A percentile compares a stretch with the other conserved stretches of the same genome.
phyloP scores from a whole-genome alignment of 2,888 invertebrate species.

The Brachypalpus laphriformis region DNA sequence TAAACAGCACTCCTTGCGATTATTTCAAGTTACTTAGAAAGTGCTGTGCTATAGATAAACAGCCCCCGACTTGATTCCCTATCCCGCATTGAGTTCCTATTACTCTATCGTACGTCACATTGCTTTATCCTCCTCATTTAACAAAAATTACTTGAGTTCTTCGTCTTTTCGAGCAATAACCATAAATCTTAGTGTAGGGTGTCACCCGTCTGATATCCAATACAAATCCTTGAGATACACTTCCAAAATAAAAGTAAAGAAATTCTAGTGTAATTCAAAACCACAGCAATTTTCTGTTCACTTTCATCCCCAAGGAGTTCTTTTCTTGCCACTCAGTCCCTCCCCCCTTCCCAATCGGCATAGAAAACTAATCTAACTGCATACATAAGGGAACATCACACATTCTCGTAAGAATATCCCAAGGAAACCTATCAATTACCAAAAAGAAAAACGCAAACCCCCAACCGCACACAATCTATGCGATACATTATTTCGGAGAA shows the following conservation, averaged over 20 bases:
- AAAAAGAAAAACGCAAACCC: neutral
- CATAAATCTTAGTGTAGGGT: constrained; percentile 52
- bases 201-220: constrained; percentile 48
- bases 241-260: neutral
- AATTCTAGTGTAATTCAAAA: constrained; percentile 19
- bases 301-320: constrained; percentile 39
- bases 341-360: constrained; percentile 1
- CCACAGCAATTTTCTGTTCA: constrained; percentile 55
- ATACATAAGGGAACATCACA: constrained; percentile 4
- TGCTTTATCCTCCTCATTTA: constrained; percentile 31
- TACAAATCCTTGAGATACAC: constrained; percentile 33
- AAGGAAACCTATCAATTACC: constrained; percentile 37
- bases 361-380: constrained; percentile 35
- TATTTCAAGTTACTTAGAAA: neutral
- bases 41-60: neutral
- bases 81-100: neutral
- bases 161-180: constrained; percentile 41
- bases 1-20: too few relatives aligned
- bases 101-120: neutral
- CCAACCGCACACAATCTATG: constrained; percentile 16
- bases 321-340: neutral
- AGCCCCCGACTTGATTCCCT: neutral
- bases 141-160: constrained; percentile 25
- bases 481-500: neutral
- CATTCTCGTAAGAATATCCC: neutral